Percentiles rank a stretch among this genome's conserved stretches.
These are phyloP conservation scores for Novumbra hubbsi DNA, from an alignment of 2,797 vertebrate species.

Conservation along the genomic window DNA sequence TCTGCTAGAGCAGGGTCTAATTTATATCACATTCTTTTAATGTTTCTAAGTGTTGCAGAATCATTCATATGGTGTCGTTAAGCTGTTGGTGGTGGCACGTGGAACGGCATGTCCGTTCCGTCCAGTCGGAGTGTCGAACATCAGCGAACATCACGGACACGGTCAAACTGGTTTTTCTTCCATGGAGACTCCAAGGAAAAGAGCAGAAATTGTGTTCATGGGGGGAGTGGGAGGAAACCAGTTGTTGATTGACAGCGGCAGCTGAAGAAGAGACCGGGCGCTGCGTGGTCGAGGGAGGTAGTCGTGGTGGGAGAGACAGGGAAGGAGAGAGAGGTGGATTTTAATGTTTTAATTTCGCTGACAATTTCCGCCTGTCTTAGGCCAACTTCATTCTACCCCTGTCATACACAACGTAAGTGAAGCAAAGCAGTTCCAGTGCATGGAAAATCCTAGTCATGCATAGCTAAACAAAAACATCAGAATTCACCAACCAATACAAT, in stretches of 20 bases:
- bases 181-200: constrained; percentile 35
- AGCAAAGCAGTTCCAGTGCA: not conserved
- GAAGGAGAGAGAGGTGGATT: constrained; percentile 38
- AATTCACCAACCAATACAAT: constrained; percentile 14
- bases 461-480: constrained; percentile 37
- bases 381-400: not conserved
- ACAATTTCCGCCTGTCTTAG: constrained; percentile 52
- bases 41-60: constrained; percentile 55
- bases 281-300: not conserved
- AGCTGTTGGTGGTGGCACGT: constrained; percentile 30
- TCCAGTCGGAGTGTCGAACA: constrained; percentile 21
- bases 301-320: constrained; percentile 23
- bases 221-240: constrained; percentile 39
- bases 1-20: constrained; percentile 57
- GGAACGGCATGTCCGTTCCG: constrained; percentile 28
- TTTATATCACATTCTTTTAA: constrained; percentile 71
- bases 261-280: constrained; percentile 41
- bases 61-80: constrained; percentile 53
- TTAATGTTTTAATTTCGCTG: constrained; percentile 37
- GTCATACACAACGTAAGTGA: constrained; percentile 33
- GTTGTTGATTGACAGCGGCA: constrained; percentile 59
- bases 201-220: constrained; percentile 39
- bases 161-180: constrained; percentile 35
- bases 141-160: constrained; percentile 22
- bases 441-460: constrained; percentile 55